Conservation (phyloP, 2,113 vertebrate species). For the Pycnonotus jocosus region DNA sequence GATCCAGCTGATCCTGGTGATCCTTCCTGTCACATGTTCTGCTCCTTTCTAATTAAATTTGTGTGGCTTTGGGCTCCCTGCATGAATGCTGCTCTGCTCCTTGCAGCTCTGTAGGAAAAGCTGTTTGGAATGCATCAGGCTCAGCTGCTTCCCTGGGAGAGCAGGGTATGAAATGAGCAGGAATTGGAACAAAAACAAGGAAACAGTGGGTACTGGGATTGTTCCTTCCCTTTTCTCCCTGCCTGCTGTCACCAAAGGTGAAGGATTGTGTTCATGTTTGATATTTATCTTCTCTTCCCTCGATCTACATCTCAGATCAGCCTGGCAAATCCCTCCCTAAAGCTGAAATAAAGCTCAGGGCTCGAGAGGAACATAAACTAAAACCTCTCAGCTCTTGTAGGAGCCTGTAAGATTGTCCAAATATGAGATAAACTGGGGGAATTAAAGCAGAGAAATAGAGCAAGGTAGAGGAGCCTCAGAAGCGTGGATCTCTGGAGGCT, state of each 20-base stretch:
- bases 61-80: neutral
- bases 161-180: neutral
- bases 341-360: neutral
- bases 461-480: neutral
- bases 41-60: neutral
- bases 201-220: neutral
- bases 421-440: neutral
- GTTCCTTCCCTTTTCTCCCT: neutral
- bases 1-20: neutral
- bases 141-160: neutral
- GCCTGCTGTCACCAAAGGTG: neutral
- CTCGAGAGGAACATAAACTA: neutral
- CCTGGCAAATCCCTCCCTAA: neutral
- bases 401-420: neutral
- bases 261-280: neutral
- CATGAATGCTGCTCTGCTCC: neutral
- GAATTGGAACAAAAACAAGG: neutral
- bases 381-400: neutral
- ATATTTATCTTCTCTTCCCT: neutral
- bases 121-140: neutral
- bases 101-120: neutral
- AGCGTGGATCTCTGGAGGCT: neutral
- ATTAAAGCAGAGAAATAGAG: neutral
- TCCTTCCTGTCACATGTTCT: neutral
- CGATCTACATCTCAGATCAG: neutral